Evolutionary conservation across 2,888 invertebrate species (phyloP).

Genomic region (Troglohyphantes excavatus): DNA sequence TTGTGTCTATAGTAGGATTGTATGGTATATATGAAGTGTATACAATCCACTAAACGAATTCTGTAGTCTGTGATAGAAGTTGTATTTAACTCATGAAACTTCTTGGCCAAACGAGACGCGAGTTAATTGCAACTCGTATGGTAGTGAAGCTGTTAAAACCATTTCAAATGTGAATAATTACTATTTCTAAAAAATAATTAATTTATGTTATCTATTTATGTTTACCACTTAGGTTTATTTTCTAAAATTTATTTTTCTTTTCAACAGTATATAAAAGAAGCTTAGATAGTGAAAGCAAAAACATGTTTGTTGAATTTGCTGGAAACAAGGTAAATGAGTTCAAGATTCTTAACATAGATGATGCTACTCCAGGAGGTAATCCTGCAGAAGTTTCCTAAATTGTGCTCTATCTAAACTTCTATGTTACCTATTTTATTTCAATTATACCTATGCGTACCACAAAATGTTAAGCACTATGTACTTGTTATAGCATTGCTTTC

Average conservation of each 20-base stretch:
- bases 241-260: constrained; percentile 62
- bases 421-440: constrained; percentile 39
- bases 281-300: constrained; percentile 82
- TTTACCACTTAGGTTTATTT: too few relatives aligned
- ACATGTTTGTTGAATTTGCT: constrained; percentile 89
- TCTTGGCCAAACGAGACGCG: too few relatives aligned
- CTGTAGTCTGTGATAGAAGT: too few relatives aligned
- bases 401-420: constrained; percentile 16
- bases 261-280: constrained; percentile 86
- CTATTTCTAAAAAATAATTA: too few relatives aligned
- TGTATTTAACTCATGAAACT: too few relatives aligned
- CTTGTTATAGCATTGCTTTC: constrained; percentile 64
- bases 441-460: constrained; percentile 42
- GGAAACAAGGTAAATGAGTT: constrained; percentile 89
- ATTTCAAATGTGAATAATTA: too few relatives aligned
- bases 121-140: too few relatives aligned
- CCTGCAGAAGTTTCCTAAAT: constrained; percentile 54
- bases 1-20: not conserved
- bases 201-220: not conserved
- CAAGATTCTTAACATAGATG: constrained; percentile 86
- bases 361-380: constrained; percentile 71
- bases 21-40: too few relatives aligned
- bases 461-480: constrained; percentile 66
- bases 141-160: too few relatives aligned
- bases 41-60: too few relatives aligned